Conservation (phyloP, 2,888 invertebrate genomes). For the Laothoe populi region DNA sequence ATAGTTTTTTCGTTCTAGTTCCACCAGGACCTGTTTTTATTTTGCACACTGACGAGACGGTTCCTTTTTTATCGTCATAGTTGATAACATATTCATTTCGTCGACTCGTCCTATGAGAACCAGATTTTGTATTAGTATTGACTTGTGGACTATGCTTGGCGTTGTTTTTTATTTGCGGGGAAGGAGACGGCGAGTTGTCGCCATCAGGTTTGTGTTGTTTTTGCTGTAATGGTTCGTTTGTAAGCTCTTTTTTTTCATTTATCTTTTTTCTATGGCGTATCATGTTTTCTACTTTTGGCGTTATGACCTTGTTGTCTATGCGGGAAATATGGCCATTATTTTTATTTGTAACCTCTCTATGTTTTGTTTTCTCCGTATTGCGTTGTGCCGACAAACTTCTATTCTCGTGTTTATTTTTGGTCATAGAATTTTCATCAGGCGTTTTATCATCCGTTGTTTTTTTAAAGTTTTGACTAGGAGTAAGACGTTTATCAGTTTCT, state of each 20-base stretch:
- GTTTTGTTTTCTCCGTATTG: constrained; percentile 3
- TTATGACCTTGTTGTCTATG: not conserved
- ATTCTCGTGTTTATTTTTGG: not conserved
- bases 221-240: constrained; percentile 4
- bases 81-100: constrained; percentile 76
- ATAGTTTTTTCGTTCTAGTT: constrained; percentile 58
- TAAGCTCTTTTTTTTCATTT: not conserved
- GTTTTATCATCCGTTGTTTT: not conserved
- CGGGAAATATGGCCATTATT: not conserved
- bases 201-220: constrained; percentile 17
- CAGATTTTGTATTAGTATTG: constrained; percentile 42
- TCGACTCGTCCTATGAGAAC: constrained; percentile 50
- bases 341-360: not conserved
- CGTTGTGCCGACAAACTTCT: constrained; percentile 16
- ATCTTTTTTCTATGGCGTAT: not conserved
- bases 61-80: constrained; percentile 79
- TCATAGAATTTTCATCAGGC: not conserved
- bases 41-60: constrained; percentile 76
- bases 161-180: constrained; percentile 34
- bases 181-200: constrained; percentile 5
- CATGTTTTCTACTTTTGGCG: not conserved
- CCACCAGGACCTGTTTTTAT: constrained; percentile 56
- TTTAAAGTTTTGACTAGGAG: constrained; percentile 13
- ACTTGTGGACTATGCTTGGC: constrained; percentile 42
- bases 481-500: constrained; percentile 5